These are phyloP conservation scores for Macrobrachium rosenbergii DNA, from an alignment of 1,140 invertebrate species.

Conservation along the genomic window DNA sequence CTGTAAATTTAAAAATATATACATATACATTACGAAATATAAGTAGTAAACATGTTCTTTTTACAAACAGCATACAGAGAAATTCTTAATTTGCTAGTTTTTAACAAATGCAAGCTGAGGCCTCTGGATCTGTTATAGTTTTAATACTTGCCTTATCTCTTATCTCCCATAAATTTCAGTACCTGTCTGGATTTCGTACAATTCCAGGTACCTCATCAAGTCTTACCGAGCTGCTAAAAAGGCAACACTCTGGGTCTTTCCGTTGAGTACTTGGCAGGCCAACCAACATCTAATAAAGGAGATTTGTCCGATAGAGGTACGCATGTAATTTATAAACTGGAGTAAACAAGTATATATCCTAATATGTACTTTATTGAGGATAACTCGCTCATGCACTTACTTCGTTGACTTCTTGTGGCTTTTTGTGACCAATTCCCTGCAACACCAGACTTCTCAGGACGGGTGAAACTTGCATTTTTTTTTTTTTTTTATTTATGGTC, in stretches of 20 bases:
- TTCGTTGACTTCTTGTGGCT: not conserved
- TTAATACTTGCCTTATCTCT: no score
- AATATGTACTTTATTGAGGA: not conserved
- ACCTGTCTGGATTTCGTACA: not conserved
- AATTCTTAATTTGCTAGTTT: no score
- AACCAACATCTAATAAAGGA: slow-evolving; percentile 24
- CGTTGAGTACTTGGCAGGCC: slow-evolving; percentile 19
- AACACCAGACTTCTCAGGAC: not conserved
- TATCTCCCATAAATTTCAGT: not conserved
- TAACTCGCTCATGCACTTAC: no score
- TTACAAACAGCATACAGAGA: no score
- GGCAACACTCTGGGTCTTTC: not conserved
- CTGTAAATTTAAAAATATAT: no score
- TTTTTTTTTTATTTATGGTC: no score
- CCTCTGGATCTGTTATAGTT: no score
- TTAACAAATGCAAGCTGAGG: no score
- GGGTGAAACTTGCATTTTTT: not conserved
- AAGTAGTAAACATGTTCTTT: no score
- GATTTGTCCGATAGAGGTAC: not conserved
- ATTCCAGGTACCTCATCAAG: slow-evolving; percentile 45
- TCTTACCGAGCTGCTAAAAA: slow-evolving; percentile 17
- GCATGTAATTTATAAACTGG: not conserved
- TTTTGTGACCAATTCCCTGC: not conserved
- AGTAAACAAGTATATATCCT: not conserved
- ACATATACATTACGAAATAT: no score